Evolutionary conservation across 2,797 vertebrate genomes (phyloP).

Genomic region (Scolopax bukidnonensis): DNA sequence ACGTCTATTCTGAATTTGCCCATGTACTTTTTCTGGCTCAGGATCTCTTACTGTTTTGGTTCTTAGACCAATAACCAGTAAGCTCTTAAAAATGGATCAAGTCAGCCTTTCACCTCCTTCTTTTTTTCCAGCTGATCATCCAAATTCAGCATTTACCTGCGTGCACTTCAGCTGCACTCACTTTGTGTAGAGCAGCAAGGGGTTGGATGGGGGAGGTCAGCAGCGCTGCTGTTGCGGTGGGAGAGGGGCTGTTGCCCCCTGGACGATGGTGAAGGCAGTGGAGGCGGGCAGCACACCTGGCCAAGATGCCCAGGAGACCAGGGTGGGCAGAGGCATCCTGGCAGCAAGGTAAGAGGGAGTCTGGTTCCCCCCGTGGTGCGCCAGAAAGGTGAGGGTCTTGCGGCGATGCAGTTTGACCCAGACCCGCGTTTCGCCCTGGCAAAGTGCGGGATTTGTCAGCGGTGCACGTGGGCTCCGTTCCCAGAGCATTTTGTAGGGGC

Average conservation of each 20-base stretch:
- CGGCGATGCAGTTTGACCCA: not conserved
- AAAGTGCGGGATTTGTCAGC: not conserved
- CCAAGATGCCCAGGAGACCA: not conserved
- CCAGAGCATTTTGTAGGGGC: constrained; percentile 63
- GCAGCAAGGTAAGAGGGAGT: not conserved
- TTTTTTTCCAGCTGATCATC: not conserved
- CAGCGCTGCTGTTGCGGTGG: not conserved
- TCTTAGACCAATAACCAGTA: not conserved
- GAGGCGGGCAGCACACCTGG: not conserved
- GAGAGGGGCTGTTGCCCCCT: not conserved
- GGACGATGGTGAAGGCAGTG: accelerated
- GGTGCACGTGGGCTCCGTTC: not conserved
- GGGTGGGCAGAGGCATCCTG: not conserved
- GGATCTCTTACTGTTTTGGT: not conserved
- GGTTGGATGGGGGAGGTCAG: not conserved
- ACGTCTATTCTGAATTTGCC: not conserved
- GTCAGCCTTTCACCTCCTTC: not conserved
- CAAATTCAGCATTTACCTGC: not conserved
- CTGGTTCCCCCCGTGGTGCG: not conserved
- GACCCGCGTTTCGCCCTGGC: not conserved
- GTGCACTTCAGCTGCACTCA: accelerated
- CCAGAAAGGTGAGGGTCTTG: not conserved
- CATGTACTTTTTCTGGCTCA: not conserved
- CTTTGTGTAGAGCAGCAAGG: not conserved
- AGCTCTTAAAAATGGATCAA: not conserved